Evolutionary conservation across 2,888 invertebrate species (phyloP).

Genomic region (Scelioninae gen. 2): DNA sequence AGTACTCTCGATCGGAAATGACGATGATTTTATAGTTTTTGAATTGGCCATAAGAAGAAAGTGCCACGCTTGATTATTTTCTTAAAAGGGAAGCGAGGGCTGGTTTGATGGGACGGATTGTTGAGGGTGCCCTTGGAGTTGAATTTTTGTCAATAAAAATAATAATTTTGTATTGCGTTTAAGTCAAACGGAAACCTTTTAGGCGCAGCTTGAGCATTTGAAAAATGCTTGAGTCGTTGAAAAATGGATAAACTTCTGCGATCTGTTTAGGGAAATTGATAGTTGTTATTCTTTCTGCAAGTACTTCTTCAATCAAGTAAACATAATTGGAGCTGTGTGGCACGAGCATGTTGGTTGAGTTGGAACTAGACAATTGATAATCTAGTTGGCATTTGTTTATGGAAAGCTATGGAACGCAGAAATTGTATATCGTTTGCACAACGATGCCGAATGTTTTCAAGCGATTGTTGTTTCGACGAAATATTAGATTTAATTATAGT

Average conservation of each 20-base stretch:
- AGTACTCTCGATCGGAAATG: neutral
- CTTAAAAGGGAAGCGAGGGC: neutral
- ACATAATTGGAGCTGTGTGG: constrained; percentile 57
- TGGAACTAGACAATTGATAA: constrained; percentile 47
- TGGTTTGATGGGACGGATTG: too few species aligned
- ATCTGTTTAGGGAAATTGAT: constrained; percentile 38
- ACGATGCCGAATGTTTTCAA: too few species aligned
- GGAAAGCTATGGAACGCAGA: too few species aligned
- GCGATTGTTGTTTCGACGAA: too few species aligned
- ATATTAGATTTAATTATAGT: too few species aligned
- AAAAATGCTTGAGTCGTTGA: neutral
- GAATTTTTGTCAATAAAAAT: too few species aligned
- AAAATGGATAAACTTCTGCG: constrained; percentile 43
- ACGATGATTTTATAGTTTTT: neutral
- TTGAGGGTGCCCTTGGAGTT: too few species aligned
- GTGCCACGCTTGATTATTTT: neutral
- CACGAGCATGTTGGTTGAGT: constrained; percentile 35
- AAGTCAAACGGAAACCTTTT: neutral
- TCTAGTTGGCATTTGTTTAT: constrained; percentile 7
- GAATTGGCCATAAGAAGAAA: neutral
- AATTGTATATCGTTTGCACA: too few species aligned
- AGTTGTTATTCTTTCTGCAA: constrained; percentile 56
- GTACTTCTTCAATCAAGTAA: constrained; percentile 59
- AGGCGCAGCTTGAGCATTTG: too few species aligned
- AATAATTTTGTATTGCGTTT: neutral